phyloP scores from a whole-genome alignment of 1,140 invertebrate genomes.

The Danaus plexippus region DNA sequence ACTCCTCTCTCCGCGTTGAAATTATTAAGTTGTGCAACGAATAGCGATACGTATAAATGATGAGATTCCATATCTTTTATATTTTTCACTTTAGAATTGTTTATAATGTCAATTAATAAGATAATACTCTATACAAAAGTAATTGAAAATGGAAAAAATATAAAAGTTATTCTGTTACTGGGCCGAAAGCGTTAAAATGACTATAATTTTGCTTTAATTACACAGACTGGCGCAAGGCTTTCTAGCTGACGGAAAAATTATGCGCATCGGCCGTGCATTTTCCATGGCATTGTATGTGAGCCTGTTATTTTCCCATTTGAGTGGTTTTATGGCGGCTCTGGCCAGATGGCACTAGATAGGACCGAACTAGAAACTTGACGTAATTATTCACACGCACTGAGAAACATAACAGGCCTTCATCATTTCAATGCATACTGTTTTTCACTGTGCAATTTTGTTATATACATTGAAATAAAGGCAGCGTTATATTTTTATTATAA shows the following conservation, averaged over 20 bases:
- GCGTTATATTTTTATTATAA: too few relatives aligned
- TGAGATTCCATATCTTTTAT: too few relatives aligned
- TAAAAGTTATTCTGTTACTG: too few relatives aligned
- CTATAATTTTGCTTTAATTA: slow-evolving; percentile 29
- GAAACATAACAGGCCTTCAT: slow-evolving; percentile 22
- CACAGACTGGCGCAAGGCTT: slow-evolving; percentile 34
- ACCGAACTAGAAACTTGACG: slow-evolving; percentile 60
- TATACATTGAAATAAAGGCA: too few relatives aligned
- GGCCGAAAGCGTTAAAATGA: slow-evolving; percentile 24
- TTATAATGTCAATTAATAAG: too few relatives aligned
- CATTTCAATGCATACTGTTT: slow-evolving; percentile 12
- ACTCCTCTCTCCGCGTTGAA: too few relatives aligned
- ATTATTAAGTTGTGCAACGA: too few relatives aligned
- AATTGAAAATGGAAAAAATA: too few relatives aligned
- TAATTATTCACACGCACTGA: slow-evolving; percentile 63
- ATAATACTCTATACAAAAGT: too few relatives aligned
- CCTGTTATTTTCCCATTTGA: slow-evolving; percentile 69
- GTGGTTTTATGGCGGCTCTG: slow-evolving; percentile 55
- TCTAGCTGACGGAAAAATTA: slow-evolving; percentile 58
- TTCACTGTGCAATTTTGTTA: too few relatives aligned
- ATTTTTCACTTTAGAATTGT: too few relatives aligned
- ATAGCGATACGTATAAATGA: too few relatives aligned
- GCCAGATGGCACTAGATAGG: slow-evolving; percentile 55
- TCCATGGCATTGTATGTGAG: slow-evolving; percentile 62
- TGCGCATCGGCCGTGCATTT: slow-evolving; percentile 38